Conservation (phyloP, 2,113 vertebrate genomes). For the Ctenomys sociabilis region DNA sequence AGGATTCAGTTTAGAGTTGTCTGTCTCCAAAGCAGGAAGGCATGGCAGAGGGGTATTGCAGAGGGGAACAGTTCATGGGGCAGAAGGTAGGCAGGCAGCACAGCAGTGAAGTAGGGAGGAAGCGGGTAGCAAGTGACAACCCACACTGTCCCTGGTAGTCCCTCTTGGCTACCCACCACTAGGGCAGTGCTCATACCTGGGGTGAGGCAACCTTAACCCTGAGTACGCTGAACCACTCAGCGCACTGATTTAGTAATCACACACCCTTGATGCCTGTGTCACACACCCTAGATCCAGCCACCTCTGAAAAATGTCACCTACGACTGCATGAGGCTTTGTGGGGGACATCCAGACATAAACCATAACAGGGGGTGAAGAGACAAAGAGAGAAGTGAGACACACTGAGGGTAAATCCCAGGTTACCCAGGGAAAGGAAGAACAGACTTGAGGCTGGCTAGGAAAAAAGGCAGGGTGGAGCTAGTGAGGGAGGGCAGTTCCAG, state of each 20-base stretch:
- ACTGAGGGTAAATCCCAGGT: not conserved
- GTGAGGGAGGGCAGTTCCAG: not conserved
- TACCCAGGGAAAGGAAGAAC: not conserved
- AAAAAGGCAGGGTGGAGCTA: not conserved
- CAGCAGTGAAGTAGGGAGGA: not conserved
- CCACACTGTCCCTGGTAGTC: not conserved
- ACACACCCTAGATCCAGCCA: not conserved
- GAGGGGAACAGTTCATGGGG: not conserved
- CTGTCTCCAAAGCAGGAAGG: not conserved
- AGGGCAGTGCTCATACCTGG: not conserved
- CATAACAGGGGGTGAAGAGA: not conserved
- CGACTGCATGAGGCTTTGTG: not conserved
- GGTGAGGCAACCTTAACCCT: not conserved
- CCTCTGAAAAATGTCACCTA: not conserved
- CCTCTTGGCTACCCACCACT: too few relatives aligned
- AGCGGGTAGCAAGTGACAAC: not conserved
- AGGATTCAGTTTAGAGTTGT: not conserved
- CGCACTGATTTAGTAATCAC: not conserved
- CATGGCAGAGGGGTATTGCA: not conserved
- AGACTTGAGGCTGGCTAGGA: not conserved
- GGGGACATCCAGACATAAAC: not conserved
- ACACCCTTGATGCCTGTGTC: not conserved
- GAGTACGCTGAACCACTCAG: not conserved
- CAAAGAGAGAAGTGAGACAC: not conserved
- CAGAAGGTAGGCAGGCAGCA: not conserved